Percentiles rank a stretch among this genome's conserved stretches.
Evolutionary conservation across 1,140 invertebrate genomes (phyloP).

Genomic region (Adoxophyes honmai): DNA sequence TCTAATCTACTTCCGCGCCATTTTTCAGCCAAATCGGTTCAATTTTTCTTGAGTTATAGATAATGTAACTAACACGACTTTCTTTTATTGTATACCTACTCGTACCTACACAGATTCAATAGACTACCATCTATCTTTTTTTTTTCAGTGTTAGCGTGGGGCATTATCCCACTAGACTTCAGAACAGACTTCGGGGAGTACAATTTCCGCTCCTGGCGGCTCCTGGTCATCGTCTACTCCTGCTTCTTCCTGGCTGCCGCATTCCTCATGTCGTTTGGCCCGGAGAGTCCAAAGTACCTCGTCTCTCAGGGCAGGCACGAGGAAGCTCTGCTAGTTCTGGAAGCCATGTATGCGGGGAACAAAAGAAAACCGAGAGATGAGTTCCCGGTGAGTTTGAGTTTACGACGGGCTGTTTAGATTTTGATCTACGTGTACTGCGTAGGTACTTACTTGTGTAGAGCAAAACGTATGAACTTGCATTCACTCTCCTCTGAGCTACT

Average conservation of each 20-base stretch:
- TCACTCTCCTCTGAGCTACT: too few species aligned
- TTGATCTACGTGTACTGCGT: too few species aligned
- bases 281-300: constrained; percentile 89
- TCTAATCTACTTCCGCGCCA: too few species aligned
- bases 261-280: constrained; percentile 74
- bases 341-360: constrained; percentile 80
- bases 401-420: too few species aligned
- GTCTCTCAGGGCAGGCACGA: constrained; percentile 79
- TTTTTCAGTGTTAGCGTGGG: constrained; percentile 79
- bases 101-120: too few species aligned
- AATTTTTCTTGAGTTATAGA: background rate
- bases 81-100: too few species aligned
- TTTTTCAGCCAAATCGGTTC: too few species aligned
- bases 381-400: constrained; percentile 47
- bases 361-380: constrained; percentile 64
- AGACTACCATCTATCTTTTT: constrained; percentile 9
- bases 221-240: constrained; percentile 75
- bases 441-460: too few species aligned
- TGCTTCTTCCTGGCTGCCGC: constrained; percentile 66
- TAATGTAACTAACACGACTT: background rate
- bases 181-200: constrained; percentile 63
- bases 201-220: constrained; percentile 79
- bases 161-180: constrained; percentile 78
- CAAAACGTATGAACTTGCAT: too few species aligned
- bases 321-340: constrained; percentile 79